These are phyloP conservation scores for Delichon dasypus DNA, from an alignment of 2,797 vertebrate species.

Conservation along the genomic window DNA sequence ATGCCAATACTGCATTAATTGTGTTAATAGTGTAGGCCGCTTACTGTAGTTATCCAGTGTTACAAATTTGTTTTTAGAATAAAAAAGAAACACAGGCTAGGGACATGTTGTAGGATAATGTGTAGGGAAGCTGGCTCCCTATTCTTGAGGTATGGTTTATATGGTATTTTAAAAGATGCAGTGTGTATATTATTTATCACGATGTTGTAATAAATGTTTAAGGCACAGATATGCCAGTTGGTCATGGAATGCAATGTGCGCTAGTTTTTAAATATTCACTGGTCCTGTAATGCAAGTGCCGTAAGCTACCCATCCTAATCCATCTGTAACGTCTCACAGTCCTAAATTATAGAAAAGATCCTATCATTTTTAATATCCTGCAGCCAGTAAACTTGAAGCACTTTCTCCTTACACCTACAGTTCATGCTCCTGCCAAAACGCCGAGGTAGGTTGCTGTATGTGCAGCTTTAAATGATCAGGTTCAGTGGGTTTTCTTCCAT, in stretches of 20 bases:
- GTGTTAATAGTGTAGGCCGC: slow-evolving; percentile 79
- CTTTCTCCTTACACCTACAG: not conserved
- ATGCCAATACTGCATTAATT: slow-evolving; percentile 77
- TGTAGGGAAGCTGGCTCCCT: slow-evolving; percentile 99
- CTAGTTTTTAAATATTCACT: slow-evolving; percentile 59
- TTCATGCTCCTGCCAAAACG: not conserved
- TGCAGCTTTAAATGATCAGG: not conserved
- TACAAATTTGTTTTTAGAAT: slow-evolving; percentile 71
- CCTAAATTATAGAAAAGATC: slow-evolving; percentile 65
- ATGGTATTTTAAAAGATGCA: slow-evolving; percentile 83
- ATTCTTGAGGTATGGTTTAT: slow-evolving; percentile 70
- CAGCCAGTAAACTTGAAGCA: slow-evolving; percentile 40
- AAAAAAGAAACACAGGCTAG: slow-evolving; percentile 20
- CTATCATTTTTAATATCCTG: not conserved
- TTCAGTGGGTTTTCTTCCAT: not conserved
- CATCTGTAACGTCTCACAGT: not conserved
- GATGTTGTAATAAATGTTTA: slow-evolving; percentile 79
- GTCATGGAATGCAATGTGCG: slow-evolving; percentile 39
- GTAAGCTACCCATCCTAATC: slow-evolving; percentile 36
- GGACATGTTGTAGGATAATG: slow-evolving; percentile 76
- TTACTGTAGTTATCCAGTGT: slow-evolving; percentile 86
- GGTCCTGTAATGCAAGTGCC: slow-evolving; percentile 27
- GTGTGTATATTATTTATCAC: slow-evolving; percentile 96
- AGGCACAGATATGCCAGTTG: slow-evolving; percentile 71
- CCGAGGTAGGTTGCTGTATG: rapidly evolving